These are phyloP conservation scores for Sorex maritimensis DNA, from an alignment of 2,797 vertebrate species.

Conservation along the genomic window DNA sequence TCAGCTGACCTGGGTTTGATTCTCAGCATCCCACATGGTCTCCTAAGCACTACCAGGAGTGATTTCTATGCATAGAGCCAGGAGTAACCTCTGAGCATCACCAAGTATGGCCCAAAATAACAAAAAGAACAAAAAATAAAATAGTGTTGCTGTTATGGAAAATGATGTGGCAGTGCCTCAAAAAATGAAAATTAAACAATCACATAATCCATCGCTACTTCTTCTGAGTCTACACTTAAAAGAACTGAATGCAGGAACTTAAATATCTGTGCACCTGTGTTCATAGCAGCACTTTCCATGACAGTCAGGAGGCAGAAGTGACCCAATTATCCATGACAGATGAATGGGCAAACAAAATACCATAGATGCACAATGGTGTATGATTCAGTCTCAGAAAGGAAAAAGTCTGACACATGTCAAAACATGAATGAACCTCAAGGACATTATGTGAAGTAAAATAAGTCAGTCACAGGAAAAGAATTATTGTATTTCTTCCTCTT, in stretches of 20 bases:
- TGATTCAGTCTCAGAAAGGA: not conserved
- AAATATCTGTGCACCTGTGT: not conserved
- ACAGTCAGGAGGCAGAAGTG: not conserved
- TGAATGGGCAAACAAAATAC: not conserved
- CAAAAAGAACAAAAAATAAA: no score
- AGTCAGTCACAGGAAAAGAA: conserved; percentile 27
- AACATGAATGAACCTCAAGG: not conserved
- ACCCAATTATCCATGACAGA: not conserved
- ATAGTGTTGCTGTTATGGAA: no score
- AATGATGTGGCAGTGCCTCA: no score
- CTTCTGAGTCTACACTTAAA: not conserved
- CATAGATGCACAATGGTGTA: not conserved
- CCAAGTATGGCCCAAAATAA: no score
- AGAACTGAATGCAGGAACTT: not conserved
- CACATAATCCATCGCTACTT: not conserved
- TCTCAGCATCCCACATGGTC: no score
- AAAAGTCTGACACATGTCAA: not conserved
- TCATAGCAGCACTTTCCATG: not conserved
- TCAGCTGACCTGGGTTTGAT: no score
- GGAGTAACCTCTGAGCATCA: no score
- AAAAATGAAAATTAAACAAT: not conserved
- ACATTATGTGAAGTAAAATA: not conserved
- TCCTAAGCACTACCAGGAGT: no score
- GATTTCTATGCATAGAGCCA: no score
- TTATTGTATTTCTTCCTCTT: not conserved